Evolutionary conservation across 2,113 vertebrate species (phyloP), one percentile per base, ranked within the genome.

Genomic region (Diphyllodes magnificus): DNA sequence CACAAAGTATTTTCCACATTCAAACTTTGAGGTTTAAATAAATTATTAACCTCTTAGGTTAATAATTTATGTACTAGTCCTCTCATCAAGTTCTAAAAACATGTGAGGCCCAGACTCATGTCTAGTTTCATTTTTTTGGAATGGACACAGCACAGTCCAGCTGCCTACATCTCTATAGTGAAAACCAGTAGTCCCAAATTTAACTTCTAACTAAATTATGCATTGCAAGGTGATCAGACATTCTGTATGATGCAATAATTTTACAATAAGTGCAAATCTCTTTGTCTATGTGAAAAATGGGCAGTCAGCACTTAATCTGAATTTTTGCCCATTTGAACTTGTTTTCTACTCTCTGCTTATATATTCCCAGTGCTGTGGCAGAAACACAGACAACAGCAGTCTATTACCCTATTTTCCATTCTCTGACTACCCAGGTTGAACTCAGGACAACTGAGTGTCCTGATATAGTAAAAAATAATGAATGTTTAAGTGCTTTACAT

Each of bases 101-200:
- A 40, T 0, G 0, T 27, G 21, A 92, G 15, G 27, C 11, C 13
- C 17, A 79, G 23, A 53, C 15, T 65, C 13, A 25, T 1, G 2
- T 27, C 39, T 76, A 39, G 12, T 39, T 33, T 37, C 3, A 24
- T 37, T 10, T n/a, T 59, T 82, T 60, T 72, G 3, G 7, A 73
- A 84, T 31, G 6, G 59, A 39, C 9, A 14, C 10, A 44, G 7
- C 10, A 16, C 4, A 68, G 11, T 47, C 10, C 33, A 85, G 7
- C 10, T 49, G 31, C n/a, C 31, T 76, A 39, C 37, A 39, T 18
- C 11, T 47, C 37, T n/a, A 4, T 31, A 47, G 20, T 42, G 27
- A 71, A 61, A 72, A 47, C 1, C 3, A 5, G 42, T 37, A 23
- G 10, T 68, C 42, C 13, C 7, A 81, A 63, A 53, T 33, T 57